Evolutionary conservation across 2,113 vertebrate genomes (phyloP).

Genomic region (Alosa alosa): DNA sequence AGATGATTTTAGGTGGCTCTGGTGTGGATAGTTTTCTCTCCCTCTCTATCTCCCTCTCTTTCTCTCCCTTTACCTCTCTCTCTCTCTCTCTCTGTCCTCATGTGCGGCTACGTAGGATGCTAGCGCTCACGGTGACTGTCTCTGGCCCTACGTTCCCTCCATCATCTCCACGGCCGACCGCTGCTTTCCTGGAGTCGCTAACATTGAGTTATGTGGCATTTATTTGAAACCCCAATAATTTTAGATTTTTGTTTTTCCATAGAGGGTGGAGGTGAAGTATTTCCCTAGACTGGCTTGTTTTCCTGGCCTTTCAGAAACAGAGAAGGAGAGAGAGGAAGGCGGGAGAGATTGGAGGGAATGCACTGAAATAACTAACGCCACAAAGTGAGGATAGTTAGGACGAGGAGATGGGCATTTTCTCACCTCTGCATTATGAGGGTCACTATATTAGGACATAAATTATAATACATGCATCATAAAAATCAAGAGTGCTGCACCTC

Average conservation of each 20-base stretch:
- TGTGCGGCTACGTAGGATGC: background rate
- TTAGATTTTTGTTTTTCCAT: slow-evolving; percentile 50
- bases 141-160: slow-evolving; percentile 25
- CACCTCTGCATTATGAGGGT: background rate
- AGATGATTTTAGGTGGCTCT: background rate
- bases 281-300: slow-evolving; percentile 52
- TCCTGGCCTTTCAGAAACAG: slow-evolving; percentile 38
- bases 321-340: background rate
- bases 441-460: background rate
- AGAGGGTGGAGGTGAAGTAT: slow-evolving; percentile 42
- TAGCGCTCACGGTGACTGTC: slow-evolving; percentile 15
- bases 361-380: background rate
- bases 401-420: background rate
- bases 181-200: slow-evolving; percentile 42
- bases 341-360: background rate
- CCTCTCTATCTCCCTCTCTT: background rate
- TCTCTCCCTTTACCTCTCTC: background rate
- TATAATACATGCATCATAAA: background rate
- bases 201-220: slow-evolving; percentile 57
- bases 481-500: background rate
- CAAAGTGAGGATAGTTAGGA: background rate
- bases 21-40: background rate
- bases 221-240: slow-evolving; percentile 63
- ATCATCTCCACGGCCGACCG: slow-evolving; percentile 38
- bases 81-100: background rate